phyloP scores from a whole-genome alignment of 2,888 invertebrate genomes.

The Merodon equestris region DNA sequence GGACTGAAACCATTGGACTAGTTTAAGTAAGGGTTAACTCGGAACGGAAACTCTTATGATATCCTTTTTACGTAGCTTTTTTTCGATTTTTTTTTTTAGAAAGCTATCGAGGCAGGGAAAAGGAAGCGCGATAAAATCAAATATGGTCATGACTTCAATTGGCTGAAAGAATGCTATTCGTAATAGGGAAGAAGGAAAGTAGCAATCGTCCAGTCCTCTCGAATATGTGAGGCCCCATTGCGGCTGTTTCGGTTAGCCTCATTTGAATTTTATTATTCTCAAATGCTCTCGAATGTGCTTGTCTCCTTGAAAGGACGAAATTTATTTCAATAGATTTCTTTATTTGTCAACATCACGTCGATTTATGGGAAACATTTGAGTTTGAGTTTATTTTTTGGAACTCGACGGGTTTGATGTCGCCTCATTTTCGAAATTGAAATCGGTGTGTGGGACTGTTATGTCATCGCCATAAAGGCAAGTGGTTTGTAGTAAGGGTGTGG shows the following conservation, averaged over 20 bases:
- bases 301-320: constrained; percentile 23
- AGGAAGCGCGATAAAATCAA: constrained; percentile 60
- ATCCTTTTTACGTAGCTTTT: constrained; percentile 55
- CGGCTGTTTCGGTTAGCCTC: constrained; percentile 69
- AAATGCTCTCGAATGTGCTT: too few relatives aligned
- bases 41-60: constrained; percentile 49
- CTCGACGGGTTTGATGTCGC: neutral
- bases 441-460: constrained; percentile 10
- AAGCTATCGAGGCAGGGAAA: constrained; percentile 43
- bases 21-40: constrained; percentile 60
- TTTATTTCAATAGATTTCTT: constrained; percentile 56
- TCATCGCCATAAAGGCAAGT: constrained; percentile 8
- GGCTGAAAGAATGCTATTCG: constrained; percentile 18
- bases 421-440: constrained; percentile 35
- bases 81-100: neutral
- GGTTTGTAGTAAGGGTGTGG: too few relatives aligned
- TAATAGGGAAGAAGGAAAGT: neutral
- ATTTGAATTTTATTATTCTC: constrained; percentile 62
- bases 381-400: constrained; percentile 24
- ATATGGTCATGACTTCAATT: constrained; percentile 62
- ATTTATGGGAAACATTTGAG: constrained; percentile 23
- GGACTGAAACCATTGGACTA: constrained; percentile 10
- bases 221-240: constrained; percentile 62
- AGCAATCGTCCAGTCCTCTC: constrained; percentile 18
- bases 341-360: constrained; percentile 65